Conservation (phyloP, 2,888 invertebrate species). For the Peribatodes rhomboidaria region DNA sequence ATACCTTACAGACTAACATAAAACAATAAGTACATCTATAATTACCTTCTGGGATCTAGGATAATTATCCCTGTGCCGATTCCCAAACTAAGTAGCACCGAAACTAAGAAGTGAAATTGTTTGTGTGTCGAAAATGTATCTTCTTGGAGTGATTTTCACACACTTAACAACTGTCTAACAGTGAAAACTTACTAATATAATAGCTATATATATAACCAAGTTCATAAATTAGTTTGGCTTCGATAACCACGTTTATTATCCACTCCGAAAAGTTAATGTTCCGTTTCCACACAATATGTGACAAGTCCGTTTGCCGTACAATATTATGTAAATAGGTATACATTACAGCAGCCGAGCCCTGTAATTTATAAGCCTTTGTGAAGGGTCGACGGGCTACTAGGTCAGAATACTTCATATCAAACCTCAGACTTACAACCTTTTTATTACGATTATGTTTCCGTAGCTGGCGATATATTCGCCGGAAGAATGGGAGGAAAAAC, state of each 20-base stretch:
- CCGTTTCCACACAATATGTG: conserved; percentile 36
- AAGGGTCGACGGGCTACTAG: conserved; percentile 39
- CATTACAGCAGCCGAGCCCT: conserved; percentile 31
- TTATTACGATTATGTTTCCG: conserved; percentile 38
- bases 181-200: not conserved
- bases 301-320: conserved; percentile 29
- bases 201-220: not conserved
- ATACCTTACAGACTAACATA: too few relatives aligned
- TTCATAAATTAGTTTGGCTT: conserved; percentile 3
- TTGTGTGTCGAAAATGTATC: too few relatives aligned
- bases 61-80: too few relatives aligned
- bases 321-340: conserved; percentile 42
- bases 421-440: conserved; percentile 39
- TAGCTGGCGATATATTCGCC: conserved; percentile 32
- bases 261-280: conserved; percentile 14
- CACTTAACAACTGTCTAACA: too few relatives aligned
- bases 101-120: too few relatives aligned
- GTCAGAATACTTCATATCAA: conserved; percentile 42
- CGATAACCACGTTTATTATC: conserved; percentile 8
- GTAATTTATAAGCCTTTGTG: conserved; percentile 42
- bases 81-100: too few relatives aligned
- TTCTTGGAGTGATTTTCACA: too few relatives aligned
- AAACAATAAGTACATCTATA: too few relatives aligned
- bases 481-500: conserved; percentile 33
- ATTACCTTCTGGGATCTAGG: too few relatives aligned